Conservation (phyloP, 2,797 vertebrate genomes). For the Dallia pectoralis region DNA sequence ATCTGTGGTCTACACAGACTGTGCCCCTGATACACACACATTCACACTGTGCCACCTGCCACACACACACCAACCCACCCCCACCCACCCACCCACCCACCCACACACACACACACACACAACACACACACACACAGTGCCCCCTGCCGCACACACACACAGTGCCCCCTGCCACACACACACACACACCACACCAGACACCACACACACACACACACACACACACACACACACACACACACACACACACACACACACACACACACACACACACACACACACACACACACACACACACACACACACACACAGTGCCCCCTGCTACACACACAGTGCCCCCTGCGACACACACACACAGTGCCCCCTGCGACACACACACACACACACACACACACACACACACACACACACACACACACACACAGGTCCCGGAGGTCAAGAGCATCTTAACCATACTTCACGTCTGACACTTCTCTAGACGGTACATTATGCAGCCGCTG, state of each 20-base stretch:
- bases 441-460: background rate
- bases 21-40: background rate
- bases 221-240: background rate
- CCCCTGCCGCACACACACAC: no score
- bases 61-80: no score
- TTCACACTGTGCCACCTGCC: no score
- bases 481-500: background rate
- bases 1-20: constrained; percentile 22
- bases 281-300: background rate
- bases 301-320: constrained; percentile 8
- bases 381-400: no score
- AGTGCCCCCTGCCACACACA: background rate
- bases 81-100: no score
- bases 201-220: background rate
- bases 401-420: background rate
- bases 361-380: no score
- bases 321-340: no score
- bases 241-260: background rate
- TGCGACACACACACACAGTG: constrained; percentile 21
- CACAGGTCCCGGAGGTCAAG: background rate
- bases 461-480: background rate
- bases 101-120: no score
- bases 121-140: no score
- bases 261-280: background rate
- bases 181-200: no score